Conservation (phyloP, 1,140 invertebrate species). For the Mycetomoellerius zeteki region DNA sequence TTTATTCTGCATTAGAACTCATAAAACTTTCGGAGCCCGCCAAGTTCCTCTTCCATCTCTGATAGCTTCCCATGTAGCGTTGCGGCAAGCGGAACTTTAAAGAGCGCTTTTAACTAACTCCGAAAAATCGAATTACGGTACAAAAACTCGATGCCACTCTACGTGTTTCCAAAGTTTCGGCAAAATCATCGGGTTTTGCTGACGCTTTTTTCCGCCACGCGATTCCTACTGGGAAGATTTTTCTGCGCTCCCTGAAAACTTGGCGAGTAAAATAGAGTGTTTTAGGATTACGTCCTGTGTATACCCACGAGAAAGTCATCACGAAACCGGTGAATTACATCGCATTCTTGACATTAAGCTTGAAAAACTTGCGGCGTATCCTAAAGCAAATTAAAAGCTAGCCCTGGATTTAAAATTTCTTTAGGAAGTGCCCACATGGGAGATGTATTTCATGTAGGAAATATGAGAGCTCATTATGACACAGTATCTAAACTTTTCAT, state of each 20-base stretch:
- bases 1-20: slow-evolving; percentile 61
- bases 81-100: slow-evolving; percentile 51
- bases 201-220: slow-evolving; percentile 10
- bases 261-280: slow-evolving; percentile 21
- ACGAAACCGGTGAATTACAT: slow-evolving; percentile 26
- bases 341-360: slow-evolving; percentile 55
- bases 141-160: slow-evolving; percentile 60
- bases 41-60: slow-evolving; percentile 54
- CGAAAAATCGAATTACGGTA: slow-evolving; percentile 58
- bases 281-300: slow-evolving; percentile 20
- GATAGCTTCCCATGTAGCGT: slow-evolving; percentile 53
- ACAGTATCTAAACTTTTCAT: slow-evolving; percentile 32
- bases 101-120: slow-evolving; percentile 62
- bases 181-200: slow-evolving; percentile 54
- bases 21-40: slow-evolving; percentile 43
- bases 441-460: slow-evolving; percentile 15
- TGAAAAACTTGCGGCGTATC: slow-evolving; percentile 43
- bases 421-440: slow-evolving; percentile 24
- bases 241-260: slow-evolving; percentile 34
- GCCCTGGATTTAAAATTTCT: slow-evolving; percentile 42
- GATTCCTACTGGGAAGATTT: slow-evolving; percentile 45
- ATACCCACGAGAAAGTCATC: background rate
- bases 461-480: slow-evolving; percentile 33
- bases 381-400: slow-evolving; percentile 52
- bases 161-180: slow-evolving; percentile 44